Percentiles rank a stretch among this genome's conserved stretches.
Evolutionary conservation across 2,797 vertebrate genomes (phyloP).

Genomic region (Synaphobranchus kaupii): DNA sequence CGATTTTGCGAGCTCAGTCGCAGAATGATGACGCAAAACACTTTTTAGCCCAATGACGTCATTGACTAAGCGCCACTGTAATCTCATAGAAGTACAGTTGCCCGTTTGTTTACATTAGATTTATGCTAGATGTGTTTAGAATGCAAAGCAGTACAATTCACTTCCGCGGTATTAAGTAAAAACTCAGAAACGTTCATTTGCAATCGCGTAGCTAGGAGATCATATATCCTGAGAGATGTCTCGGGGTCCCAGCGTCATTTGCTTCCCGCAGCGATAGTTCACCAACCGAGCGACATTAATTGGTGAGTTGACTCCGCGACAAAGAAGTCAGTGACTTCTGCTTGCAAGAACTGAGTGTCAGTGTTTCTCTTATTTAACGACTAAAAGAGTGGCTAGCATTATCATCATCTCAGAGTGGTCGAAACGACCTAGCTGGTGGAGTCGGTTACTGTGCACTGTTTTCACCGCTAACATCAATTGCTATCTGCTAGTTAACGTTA

Average conservation of each 20-base stretch:
- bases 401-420: neutral
- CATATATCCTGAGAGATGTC: conserved; percentile 17
- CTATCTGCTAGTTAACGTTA: neutral
- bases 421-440: neutral
- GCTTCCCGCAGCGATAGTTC: conserved; percentile 15
- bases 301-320: conserved; percentile 25
- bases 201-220: too few species aligned
- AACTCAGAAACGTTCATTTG: neutral
- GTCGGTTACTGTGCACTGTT: neutral
- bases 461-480: neutral
- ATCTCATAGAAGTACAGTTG: neutral
- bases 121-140: neutral
- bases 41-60: neutral
- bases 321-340: conserved; percentile 1
- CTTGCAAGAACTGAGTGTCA: neutral
- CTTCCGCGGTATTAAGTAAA: neutral
- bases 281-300: conserved; percentile 11
- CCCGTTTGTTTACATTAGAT: neutral
- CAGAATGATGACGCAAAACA: conserved; percentile 13
- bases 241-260: neutral
- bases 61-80: neutral
- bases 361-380: neutral
- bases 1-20: neutral
- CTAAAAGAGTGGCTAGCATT: neutral
- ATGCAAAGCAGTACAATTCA: neutral